Evolutionary conservation across 2,888 invertebrate genomes (phyloP).

Genomic region (Baronia brevicornis): DNA sequence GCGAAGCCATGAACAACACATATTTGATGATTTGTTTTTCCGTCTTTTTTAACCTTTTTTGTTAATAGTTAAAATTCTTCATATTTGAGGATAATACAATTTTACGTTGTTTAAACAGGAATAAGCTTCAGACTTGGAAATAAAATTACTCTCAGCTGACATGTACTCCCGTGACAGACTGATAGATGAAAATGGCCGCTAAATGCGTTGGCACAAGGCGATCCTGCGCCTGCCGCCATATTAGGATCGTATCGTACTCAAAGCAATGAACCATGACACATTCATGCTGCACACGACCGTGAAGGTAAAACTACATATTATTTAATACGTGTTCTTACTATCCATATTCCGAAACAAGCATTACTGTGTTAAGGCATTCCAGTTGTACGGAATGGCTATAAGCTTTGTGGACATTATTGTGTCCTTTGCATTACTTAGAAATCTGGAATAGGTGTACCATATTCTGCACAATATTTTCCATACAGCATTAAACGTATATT

Average conservation of each 20-base stretch:
- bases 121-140: conserved; percentile 15
- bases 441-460: no score
- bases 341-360: no score
- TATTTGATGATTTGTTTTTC: conserved; percentile 35
- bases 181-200: conserved; percentile 50
- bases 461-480: no score
- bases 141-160: conserved; percentile 25
- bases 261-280: conserved; percentile 72
- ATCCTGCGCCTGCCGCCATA: conserved; percentile 60
- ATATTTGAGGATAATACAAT: conserved; percentile 12
- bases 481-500: no score
- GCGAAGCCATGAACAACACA: conserved; percentile 69
- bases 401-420: no score
- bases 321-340: no score
- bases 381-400: no score
- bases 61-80: conserved; percentile 11
- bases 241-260: conserved; percentile 68
- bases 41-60: conserved; percentile 20
- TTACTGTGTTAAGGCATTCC: no score
- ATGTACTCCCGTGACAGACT: conserved; percentile 46
- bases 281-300: conserved; percentile 32
- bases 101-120: conserved; percentile 12
- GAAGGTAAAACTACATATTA: conserved; percentile 22
- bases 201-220: conserved; percentile 63
- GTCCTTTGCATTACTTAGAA: no score